Percentiles rank a stretch among this genome's conserved stretches.
These are phyloP conservation scores for Sussaba pulchella DNA, from an alignment of 2,888 invertebrate genomes.

Conservation along the genomic window DNA sequence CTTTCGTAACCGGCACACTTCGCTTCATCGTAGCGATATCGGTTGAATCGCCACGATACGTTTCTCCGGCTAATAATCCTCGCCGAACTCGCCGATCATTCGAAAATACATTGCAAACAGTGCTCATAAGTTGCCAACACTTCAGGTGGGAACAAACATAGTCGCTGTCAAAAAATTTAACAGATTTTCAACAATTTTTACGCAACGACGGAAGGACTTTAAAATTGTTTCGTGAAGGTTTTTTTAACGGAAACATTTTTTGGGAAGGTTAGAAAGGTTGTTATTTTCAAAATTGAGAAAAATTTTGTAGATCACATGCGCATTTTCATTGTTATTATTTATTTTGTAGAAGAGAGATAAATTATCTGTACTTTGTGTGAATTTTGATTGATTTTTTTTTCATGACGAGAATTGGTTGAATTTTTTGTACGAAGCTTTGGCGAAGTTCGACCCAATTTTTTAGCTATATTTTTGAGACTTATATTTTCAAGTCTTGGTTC, in stretches of 20 bases:
- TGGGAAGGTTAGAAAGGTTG: too few species aligned
- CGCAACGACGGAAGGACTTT: not conserved
- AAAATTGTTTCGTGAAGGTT: too few species aligned
- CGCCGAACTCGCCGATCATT: not conserved
- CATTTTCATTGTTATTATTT: not conserved
- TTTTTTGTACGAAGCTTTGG: too few species aligned
- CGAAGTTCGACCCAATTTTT: too few species aligned
- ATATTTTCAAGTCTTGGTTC: too few species aligned
- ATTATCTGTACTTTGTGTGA: not conserved
- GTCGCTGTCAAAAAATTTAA: not conserved
- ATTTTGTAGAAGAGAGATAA: not conserved
- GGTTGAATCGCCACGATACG: constrained; percentile 13
- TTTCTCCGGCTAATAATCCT: constrained; percentile 15
- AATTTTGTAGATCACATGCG: too few species aligned
- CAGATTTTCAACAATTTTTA: not conserved
- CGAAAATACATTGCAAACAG: constrained; percentile 4
- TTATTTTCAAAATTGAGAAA: too few species aligned
- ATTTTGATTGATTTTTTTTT: too few species aligned
- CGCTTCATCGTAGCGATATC: constrained; percentile 22
- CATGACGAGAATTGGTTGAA: too few species aligned
- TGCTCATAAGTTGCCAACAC: not conserved
- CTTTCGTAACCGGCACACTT: constrained; percentile 39
- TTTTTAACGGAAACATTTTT: too few species aligned
- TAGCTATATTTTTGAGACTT: too few species aligned
- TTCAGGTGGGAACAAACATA: not conserved